Conservation (phyloP, 2,888 invertebrate species). For the Synergus gifuensis region DNA sequence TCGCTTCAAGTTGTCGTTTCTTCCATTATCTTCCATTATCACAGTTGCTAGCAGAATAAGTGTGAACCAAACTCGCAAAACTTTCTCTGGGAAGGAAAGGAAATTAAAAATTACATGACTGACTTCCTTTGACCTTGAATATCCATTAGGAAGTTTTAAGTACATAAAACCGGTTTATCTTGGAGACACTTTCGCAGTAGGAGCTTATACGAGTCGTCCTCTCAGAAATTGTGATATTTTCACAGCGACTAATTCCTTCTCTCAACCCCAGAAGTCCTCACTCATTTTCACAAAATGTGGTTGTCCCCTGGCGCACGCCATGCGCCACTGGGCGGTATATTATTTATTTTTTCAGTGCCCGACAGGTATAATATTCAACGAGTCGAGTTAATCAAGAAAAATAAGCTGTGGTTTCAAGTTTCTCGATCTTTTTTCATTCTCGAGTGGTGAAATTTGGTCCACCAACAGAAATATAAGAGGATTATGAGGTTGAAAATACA, state of each 20-base stretch:
- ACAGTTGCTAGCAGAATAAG: neutral
- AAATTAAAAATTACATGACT: constrained; percentile 12
- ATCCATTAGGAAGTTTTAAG: constrained; percentile 36
- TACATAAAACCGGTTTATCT: constrained; percentile 23
- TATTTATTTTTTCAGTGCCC: constrained; percentile 40
- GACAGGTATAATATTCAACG: constrained; percentile 47
- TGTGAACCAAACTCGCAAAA: neutral
- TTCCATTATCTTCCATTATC: neutral
- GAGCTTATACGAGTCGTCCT: neutral
- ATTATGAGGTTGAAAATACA: neutral
- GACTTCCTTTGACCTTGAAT: constrained; percentile 14
- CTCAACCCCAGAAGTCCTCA: neutral
- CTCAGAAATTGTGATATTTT: constrained; percentile 31
- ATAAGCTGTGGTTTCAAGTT: constrained; percentile 54
- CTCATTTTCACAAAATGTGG: constrained; percentile 15
- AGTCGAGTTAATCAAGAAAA: constrained; percentile 60
- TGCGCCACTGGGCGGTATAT: neutral
- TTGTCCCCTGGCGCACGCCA: neutral
- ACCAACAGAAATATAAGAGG: neutral
- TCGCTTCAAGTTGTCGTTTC: neutral
- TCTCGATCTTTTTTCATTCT: constrained; percentile 34
- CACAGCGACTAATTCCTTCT: constrained; percentile 22
- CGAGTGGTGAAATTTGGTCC: neutral
- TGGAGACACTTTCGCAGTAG: neutral
- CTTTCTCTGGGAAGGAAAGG: constrained; percentile 10